These are phyloP conservation scores for Sebastiscus albofasciatus DNA, from an alignment of 2,797 vertebrate species.

Conservation along the genomic window DNA sequence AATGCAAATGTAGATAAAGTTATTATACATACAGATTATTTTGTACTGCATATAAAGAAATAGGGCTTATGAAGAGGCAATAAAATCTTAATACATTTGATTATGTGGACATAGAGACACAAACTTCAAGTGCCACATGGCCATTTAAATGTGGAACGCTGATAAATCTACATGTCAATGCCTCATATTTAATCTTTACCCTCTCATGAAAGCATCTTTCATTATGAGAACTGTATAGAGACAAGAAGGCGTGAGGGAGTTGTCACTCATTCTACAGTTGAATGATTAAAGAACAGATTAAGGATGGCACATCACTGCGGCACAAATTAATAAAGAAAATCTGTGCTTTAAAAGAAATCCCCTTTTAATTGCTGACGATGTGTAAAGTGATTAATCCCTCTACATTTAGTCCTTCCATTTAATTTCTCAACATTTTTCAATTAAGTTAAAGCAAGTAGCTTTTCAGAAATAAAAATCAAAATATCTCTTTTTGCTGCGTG, in stretches of 20 bases:
- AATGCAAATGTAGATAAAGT: neutral
- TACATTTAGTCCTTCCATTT: neutral
- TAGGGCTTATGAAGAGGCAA: neutral
- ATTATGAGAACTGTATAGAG: conserved; percentile 19
- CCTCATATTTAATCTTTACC: conserved; percentile 23
- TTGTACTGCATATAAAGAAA: neutral
- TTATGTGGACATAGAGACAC: neutral
- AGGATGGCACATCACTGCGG: conserved; percentile 7
- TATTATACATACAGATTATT: neutral
- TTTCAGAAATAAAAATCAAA: neutral
- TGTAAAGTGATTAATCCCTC: conserved; percentile 1
- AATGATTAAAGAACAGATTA: conserved; percentile 43
- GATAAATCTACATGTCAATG: conserved; percentile 20
- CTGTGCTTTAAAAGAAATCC: neutral
- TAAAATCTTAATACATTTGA: neutral
- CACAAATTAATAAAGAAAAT: conserved; percentile 14
- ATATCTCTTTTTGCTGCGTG: neutral
- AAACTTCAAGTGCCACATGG: neutral
- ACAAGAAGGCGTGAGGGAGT: conserved; percentile 19
- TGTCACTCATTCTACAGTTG: conserved; percentile 33
- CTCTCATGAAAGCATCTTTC: conserved; percentile 32
- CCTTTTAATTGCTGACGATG: conserved; percentile 1
- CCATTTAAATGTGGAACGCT: conserved; percentile 1
- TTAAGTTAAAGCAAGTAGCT: neutral
- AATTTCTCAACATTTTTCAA: neutral